Conservation (phyloP, 2,113 vertebrate genomes). For the Oreotragus oreotragus region DNA sequence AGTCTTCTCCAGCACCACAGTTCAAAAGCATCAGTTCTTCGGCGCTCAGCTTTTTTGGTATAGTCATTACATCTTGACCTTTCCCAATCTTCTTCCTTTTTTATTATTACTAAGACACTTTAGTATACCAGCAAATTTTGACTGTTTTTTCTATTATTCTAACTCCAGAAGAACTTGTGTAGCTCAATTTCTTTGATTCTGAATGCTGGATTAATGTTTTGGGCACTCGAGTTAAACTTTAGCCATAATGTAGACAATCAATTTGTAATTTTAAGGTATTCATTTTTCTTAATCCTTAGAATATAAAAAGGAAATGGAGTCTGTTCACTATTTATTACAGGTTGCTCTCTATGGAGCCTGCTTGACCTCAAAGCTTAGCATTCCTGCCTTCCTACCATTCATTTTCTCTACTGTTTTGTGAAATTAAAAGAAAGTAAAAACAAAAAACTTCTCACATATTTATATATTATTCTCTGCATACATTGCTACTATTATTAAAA, state of each 20-base stretch:
- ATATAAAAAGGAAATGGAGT: background rate
- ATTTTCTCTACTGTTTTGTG: background rate
- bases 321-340: background rate
- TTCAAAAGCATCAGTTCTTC: background rate
- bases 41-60: background rate
- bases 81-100: background rate
- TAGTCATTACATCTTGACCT: background rate
- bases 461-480: background rate
- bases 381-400: background rate
- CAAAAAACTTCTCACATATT: background rate
- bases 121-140: background rate
- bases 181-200: background rate
- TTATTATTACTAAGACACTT: background rate
- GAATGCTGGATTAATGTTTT: background rate
- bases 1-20: background rate
- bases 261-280: background rate
- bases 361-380: background rate
- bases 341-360: background rate
- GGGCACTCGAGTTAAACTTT: background rate
- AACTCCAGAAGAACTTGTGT: background rate
- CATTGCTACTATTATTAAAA: background rate
- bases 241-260: background rate
- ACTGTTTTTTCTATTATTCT: background rate
- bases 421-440: background rate
- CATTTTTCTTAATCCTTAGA: background rate